These are phyloP conservation scores for Labeo calbasu DNA, from an alignment of 2,797 vertebrate species.

Conservation along the genomic window DNA sequence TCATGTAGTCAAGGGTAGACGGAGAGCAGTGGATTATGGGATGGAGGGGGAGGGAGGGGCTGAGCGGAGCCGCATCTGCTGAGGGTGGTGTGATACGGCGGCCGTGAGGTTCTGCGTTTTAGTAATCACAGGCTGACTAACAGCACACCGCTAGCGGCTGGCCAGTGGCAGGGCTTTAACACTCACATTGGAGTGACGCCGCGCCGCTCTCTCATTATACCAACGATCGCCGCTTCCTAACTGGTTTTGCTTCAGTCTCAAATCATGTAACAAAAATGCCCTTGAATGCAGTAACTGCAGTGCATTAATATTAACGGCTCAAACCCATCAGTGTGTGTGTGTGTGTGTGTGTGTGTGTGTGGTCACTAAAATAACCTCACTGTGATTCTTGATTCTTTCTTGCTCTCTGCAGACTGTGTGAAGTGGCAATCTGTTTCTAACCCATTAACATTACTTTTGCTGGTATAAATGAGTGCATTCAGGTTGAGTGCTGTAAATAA, in stretches of 20 bases:
- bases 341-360: too few species aligned
- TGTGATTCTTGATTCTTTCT: not conserved
- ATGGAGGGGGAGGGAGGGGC: slow-evolving; percentile 48
- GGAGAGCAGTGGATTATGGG: slow-evolving; percentile 66
- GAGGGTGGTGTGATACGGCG: slow-evolving; percentile 87
- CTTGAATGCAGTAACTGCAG: not conserved
- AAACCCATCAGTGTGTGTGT: not conserved
- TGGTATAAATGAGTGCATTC: not conserved
- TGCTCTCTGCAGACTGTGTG: not conserved
- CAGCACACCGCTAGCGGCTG: too few species aligned
- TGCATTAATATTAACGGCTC: not conserved
- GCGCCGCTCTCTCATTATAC: too few species aligned
- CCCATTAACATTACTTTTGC: not conserved
- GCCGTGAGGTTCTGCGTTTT: slow-evolving; percentile 75
- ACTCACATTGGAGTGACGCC: too few species aligned
- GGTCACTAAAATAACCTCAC: not conserved
- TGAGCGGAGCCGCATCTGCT: slow-evolving; percentile 72
- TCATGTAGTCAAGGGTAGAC: slow-evolving; percentile 61
- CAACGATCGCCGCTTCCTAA: not conserved
- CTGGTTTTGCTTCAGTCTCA: not conserved
- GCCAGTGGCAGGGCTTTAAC: too few species aligned
- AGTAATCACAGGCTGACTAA: not conserved
- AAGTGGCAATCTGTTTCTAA: not conserved
- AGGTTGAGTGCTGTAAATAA: not conserved
- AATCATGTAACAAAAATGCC: not conserved